phyloP scores from a whole-genome alignment of 2,888 invertebrate species.

The Cryptosula pallasiana region DNA sequence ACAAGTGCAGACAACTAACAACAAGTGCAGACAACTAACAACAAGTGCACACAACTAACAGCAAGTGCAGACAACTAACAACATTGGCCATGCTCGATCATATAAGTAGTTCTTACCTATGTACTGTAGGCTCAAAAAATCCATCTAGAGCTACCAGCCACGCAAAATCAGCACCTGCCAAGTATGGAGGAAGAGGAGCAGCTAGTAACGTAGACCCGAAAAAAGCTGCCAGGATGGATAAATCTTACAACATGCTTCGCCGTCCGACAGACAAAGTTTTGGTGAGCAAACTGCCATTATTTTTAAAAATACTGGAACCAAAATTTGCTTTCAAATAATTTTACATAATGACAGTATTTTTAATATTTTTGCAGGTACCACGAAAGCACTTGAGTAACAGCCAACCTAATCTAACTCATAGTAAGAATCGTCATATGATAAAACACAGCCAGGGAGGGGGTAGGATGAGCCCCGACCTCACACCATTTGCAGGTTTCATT shows the following conservation, averaged over 20 bases:
- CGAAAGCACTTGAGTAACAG: slow-evolving; percentile 1
- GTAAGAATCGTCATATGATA: neutral
- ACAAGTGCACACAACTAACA: too few relatives aligned
- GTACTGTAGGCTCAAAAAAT: slow-evolving; percentile 19
- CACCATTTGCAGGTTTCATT: neutral
- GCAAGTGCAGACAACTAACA: too few relatives aligned
- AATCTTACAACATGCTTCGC: slow-evolving; percentile 16
- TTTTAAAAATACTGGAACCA: neutral
- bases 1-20: too few relatives aligned
- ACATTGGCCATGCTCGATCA: too few relatives aligned
- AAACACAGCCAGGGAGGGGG: slow-evolving; percentile 12
- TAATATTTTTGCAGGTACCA: neutral
- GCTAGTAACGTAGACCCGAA: neutral
- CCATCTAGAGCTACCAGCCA: slow-evolving; percentile 7
- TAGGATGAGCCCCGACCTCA: slow-evolving; percentile 18
- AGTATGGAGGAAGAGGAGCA: slow-evolving; percentile 11
- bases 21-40: too few relatives aligned
- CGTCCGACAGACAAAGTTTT: neutral
- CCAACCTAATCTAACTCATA: neutral
- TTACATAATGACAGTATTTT: neutral
- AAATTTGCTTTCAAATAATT: neutral
- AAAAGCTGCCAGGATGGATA: neutral
- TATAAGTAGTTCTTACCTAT: too few relatives aligned
- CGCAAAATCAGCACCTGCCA: slow-evolving; percentile 16
- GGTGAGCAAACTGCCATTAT: neutral